Percentiles rank a stretch among this genome's conserved stretches.
Conservation (phyloP, 2,113 vertebrate species). For the Crotalus horridus region DNA sequence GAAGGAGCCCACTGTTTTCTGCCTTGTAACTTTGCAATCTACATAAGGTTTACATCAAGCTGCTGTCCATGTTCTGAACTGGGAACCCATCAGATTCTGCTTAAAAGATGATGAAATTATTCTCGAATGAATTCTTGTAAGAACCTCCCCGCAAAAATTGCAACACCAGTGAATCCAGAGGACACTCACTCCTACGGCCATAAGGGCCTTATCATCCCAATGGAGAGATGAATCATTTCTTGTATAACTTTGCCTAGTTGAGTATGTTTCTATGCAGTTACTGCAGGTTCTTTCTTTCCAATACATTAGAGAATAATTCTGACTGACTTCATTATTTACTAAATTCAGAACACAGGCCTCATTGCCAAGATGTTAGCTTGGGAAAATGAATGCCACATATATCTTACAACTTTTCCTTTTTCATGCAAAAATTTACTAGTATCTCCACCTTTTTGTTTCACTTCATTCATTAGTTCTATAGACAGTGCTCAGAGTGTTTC, state of each 20-base stretch:
- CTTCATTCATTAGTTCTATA: background rate
- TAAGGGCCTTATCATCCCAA: too few relatives aligned
- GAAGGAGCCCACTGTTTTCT: background rate
- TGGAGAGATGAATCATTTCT: background rate
- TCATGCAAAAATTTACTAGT: background rate
- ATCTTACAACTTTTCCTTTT: background rate
- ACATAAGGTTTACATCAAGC: background rate
- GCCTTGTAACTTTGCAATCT: background rate
- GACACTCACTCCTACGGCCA: background rate
- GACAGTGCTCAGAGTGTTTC: background rate
- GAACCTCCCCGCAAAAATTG: background rate
- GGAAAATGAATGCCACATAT: background rate
- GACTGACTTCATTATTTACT: background rate
- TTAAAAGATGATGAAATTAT: background rate
- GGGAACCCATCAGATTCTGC: background rate
- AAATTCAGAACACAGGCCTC: background rate
- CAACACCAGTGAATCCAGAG: background rate
- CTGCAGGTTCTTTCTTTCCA: background rate
- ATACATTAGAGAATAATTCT: background rate
- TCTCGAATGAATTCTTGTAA: background rate
- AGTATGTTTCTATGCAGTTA: background rate
- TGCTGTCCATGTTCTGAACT: background rate
- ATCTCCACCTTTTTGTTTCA: background rate
- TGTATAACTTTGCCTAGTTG: background rate
- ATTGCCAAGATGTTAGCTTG: background rate